Conservation (phyloP, 1,140 invertebrate species). For the Heliothis virescens region DNA sequence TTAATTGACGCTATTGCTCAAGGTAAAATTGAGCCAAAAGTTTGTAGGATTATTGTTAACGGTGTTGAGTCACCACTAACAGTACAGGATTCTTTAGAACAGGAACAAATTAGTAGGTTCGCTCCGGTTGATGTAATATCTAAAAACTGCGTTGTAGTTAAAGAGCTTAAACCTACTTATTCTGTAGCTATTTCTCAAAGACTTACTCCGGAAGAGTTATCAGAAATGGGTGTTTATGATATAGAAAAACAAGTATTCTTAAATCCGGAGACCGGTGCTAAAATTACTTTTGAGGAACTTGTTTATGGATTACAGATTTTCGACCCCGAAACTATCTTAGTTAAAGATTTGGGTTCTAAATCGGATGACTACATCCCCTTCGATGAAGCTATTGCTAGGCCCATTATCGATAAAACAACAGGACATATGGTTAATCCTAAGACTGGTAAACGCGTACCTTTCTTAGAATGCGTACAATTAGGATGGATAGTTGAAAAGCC, state of each 20-base stretch:
- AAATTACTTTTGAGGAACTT: slow-evolving; percentile 92
- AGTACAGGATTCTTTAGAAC: slow-evolving; percentile 88
- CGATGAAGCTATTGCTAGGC: slow-evolving; percentile 91
- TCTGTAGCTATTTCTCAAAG: slow-evolving; percentile 85
- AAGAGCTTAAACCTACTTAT: slow-evolving; percentile 73
- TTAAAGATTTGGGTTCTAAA: slow-evolving; percentile 91
- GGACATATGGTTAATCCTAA: slow-evolving; percentile 94
- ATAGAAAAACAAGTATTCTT: slow-evolving; percentile 91
- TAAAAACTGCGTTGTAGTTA: slow-evolving; percentile 81
- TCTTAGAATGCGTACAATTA: slow-evolving; percentile 93
- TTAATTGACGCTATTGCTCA: slow-evolving; percentile 91
- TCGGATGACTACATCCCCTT: slow-evolving; percentile 90
- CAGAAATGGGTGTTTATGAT: slow-evolving; percentile 92
- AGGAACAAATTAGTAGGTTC: slow-evolving; percentile 88
- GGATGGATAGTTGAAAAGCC: slow-evolving; percentile 90
- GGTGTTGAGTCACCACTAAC: slow-evolving; percentile 87
- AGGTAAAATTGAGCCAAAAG: slow-evolving; percentile 91
- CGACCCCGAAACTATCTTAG: slow-evolving; percentile 91
- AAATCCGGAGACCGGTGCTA: slow-evolving; percentile 91
- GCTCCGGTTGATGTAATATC: slow-evolving; percentile 88
- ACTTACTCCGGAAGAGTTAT: slow-evolving; percentile 89
- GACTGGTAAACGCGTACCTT: slow-evolving; percentile 92
- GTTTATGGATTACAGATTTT: slow-evolving; percentile 91
- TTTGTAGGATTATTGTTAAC: slow-evolving; percentile 89
- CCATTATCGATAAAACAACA: slow-evolving; percentile 91